A percentile compares a stretch with the other conserved stretches of the same genome.
These are phyloP conservation scores for Serinus canaria DNA, from an alignment of 2,113 vertebrate genomes.

Conservation along the genomic window DNA sequence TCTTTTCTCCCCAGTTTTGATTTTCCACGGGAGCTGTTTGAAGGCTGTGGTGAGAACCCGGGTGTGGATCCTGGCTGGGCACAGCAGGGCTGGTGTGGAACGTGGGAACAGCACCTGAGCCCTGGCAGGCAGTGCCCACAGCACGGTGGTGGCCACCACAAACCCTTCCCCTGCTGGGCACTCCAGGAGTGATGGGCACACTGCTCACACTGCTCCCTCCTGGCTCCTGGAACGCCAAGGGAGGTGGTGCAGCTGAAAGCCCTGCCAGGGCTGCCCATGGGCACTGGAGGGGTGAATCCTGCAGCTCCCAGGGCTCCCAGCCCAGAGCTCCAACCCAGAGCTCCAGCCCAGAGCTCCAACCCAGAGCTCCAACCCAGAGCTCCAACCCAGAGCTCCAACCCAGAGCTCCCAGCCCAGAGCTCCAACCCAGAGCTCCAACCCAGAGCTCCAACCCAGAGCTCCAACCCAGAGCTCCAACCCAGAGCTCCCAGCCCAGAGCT, in stretches of 20 bases:
- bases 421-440: not conserved
- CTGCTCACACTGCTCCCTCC: not conserved
- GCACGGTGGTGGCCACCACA: not conserved
- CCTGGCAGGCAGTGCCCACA: not conserved
- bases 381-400: too few species aligned
- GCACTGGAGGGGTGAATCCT: not conserved
- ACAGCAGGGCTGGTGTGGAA: not conserved
- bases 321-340: too few species aligned
- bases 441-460: too few species aligned
- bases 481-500: too few species aligned
- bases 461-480: too few species aligned
- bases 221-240: not conserved
- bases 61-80: not conserved
- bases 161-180: not conserved
- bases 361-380: too few species aligned
- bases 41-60: not conserved
- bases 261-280: too few species aligned
- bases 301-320: not conserved
- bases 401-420: too few species aligned
- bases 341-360: too few species aligned
- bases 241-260: not conserved
- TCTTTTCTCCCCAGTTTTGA: conserved; percentile 23
- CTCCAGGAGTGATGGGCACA: not conserved
- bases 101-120: not conserved
- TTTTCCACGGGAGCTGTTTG: not conserved